Evolutionary conservation across 2,113 vertebrate genomes (phyloP).

Genomic region (Dipodomys ordii): DNA sequence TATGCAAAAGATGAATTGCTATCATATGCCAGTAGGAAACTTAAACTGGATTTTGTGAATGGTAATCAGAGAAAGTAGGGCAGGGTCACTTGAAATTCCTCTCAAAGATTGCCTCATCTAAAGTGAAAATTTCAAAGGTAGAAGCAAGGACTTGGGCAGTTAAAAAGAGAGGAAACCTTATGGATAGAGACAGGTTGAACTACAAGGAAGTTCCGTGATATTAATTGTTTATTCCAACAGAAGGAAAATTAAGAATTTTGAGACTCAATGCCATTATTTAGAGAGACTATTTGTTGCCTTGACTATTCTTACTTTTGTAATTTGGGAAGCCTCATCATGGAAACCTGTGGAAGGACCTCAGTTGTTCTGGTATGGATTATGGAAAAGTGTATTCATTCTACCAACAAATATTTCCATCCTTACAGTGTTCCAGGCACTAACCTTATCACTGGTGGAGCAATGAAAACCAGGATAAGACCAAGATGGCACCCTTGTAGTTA

Average conservation of each 20-base stretch:
- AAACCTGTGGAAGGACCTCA: not conserved
- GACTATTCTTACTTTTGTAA: not conserved
- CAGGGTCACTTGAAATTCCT: constrained; percentile 59
- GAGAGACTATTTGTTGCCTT: not conserved
- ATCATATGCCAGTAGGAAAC: constrained; percentile 31
- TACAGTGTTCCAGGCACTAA: not conserved
- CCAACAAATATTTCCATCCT: not conserved
- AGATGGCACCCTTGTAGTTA: not conserved
- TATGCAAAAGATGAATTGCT: constrained; percentile 66
- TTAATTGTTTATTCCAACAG: not conserved
- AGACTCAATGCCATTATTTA: rapidly evolving
- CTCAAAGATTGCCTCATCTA: not conserved
- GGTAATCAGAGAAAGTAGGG: not conserved
- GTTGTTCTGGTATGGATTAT: not conserved
- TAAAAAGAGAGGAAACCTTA: rapidly evolving
- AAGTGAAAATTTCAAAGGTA: not conserved
- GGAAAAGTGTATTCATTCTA: not conserved
- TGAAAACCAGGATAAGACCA: not conserved
- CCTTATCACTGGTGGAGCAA: not conserved
- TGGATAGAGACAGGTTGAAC: rapidly evolving
- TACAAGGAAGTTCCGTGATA: not conserved
- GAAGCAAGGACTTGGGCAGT: not conserved
- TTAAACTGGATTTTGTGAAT: constrained; percentile 7
- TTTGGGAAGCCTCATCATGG: not conserved
- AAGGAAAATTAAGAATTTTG: not conserved